Base-by-base conservation (phyloP, 2,113 vertebrate genomes). In the Oxyruncus cristatus region DNA sequence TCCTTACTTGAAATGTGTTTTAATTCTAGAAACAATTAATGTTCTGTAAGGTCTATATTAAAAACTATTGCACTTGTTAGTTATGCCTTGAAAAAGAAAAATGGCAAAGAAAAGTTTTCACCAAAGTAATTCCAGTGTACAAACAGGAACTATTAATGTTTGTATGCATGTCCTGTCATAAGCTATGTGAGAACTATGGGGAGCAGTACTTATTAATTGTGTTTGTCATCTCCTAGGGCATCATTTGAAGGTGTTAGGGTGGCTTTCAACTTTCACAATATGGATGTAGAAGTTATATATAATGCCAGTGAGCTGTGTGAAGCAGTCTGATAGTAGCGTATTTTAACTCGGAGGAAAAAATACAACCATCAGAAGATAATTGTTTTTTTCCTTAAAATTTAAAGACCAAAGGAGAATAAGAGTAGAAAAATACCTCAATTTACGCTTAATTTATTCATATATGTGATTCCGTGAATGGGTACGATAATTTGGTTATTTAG, bases 401-500 rank as follows among this genome's bases (percentile, higher is more conserved):
- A 21, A 92, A 72, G 72, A 94, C 67, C 17, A 65, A 65, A 58
- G 13, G 44, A 85, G 37, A 91, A 6, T 76, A 86, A 66, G 19
- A 84, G 39, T 32, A 72, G 71, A 55, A 44, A 73, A 88, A 76
- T 66, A 66, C 20, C 77, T 74, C n/a, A 18, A 8, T 83, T 94
- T 88, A 7, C n/a, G 82, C 20, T 44, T 90, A 62, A 58, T 42
- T 23, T 73, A 76, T n/a, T 85, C 79, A 70, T 49, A 76, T 53
- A 11, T 42, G 59, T 76, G 67, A 73, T 68, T 80, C 23, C 16
- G 2, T 88, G 32, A 68, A 53, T 46, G 79, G 12, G 8, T 73
- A 53, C 46, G 85, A 78, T 85, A 90, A 94, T 85, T 88, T 85
- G 27, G 49, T 72, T 85, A 68, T 95, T 95, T 88, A 73, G 58